phyloP scores from a whole-genome alignment of 2,113 vertebrate genomes.

The Nasalis larvatus region DNA sequence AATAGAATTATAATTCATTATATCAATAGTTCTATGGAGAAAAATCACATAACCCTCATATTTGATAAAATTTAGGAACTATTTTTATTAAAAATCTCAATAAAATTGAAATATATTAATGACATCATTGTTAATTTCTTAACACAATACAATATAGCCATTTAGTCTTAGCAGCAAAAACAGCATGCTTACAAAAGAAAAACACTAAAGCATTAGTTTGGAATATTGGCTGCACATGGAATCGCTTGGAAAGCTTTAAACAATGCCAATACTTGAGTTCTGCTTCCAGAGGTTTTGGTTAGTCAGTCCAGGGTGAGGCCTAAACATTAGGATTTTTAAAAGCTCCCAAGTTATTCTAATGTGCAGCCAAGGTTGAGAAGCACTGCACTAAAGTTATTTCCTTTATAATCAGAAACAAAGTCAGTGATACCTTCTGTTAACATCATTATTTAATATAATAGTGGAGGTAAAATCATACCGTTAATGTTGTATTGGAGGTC shows the following conservation, averaged over 20 bases:
- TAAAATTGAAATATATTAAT: conserved; percentile 1
- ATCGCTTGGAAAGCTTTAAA: background rate
- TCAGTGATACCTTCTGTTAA: background rate
- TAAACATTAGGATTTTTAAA: background rate
- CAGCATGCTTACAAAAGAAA: background rate
- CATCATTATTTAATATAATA: background rate
- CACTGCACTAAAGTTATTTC: background rate
- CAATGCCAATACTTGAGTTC: background rate
- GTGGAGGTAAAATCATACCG: background rate
- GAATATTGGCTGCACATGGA: background rate
- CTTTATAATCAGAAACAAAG: conserved; percentile 12
- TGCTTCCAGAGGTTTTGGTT: background rate
- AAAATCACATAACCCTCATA: background rate
- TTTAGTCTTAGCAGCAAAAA: background rate
- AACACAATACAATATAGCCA: background rate
- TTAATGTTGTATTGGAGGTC: background rate
- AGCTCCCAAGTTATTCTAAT: background rate
- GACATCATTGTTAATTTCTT: background rate
- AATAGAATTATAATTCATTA: background rate
- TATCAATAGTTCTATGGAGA: background rate
- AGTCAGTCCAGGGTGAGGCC: background rate
- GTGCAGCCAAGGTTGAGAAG: background rate
- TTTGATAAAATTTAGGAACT: background rate
- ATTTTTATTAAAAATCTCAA: background rate
- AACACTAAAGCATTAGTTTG: background rate